Conservation (phyloP, 2,888 invertebrate species). For the Eristalis tenax region DNA sequence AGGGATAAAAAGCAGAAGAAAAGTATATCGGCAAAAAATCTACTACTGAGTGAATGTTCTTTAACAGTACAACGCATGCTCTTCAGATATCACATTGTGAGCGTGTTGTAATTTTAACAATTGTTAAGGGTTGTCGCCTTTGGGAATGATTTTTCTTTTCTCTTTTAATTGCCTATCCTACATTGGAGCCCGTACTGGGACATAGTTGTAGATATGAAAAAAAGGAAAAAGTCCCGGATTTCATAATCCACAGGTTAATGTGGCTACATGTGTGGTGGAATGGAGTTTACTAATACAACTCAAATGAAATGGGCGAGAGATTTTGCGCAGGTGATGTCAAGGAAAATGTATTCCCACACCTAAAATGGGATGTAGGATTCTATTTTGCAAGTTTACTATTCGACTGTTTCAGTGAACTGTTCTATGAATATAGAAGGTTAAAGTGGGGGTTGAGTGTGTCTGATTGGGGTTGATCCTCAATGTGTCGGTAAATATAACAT, state of each 20-base stretch:
- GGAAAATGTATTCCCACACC: constrained; percentile 60
- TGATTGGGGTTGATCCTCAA: constrained; percentile 71
- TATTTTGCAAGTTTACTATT: constrained; percentile 72
- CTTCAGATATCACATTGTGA: constrained; percentile 54
- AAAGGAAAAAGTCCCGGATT: constrained; percentile 30
- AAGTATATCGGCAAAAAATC: constrained; percentile 42
- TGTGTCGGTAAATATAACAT: constrained; percentile 67
- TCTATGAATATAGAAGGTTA: constrained; percentile 57
- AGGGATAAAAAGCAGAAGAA: constrained; percentile 51
- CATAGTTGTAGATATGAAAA: constrained; percentile 39
- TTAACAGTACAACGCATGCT: constrained; percentile 65
- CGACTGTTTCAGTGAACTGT: constrained; percentile 70
- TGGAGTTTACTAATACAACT: constrained; percentile 65
- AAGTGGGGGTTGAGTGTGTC: constrained; percentile 64
- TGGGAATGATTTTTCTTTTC: constrained; percentile 48
- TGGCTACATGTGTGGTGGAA: constrained; percentile 61
- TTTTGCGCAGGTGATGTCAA: constrained; percentile 69
- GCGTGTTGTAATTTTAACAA: constrained; percentile 68
- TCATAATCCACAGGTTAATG: constrained; percentile 70
- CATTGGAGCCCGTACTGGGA: constrained; percentile 33
- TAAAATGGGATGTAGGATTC: constrained; percentile 60
- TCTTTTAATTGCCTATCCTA: constrained; percentile 61
- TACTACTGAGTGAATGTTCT: constrained; percentile 63
- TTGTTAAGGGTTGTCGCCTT: constrained; percentile 72
- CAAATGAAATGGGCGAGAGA: constrained; percentile 63